Base-by-base conservation (phyloP, 1,140 invertebrate genomes). In the Acyrthosiphon pisum region DNA sequence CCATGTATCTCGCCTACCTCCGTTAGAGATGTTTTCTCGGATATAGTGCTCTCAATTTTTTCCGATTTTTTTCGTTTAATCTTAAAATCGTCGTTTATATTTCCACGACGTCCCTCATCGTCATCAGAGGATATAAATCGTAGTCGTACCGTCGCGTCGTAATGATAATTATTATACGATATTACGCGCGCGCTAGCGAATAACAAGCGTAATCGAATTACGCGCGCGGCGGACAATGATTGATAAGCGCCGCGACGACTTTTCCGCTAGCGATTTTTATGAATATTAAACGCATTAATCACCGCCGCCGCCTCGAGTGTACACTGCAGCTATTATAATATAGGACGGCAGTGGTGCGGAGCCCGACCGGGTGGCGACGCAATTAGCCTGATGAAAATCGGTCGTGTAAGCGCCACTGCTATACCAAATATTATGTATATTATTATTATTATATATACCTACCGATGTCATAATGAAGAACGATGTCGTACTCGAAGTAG, bases 271-370 rank as follows among this genome's bases (percentile, higher is more conserved):
- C 46, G 76, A 84, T 93, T 93, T 93, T 93, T 84, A 93, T 22
- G 91, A 81, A 93, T 50, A 84, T 91, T 84, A 56, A 86, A 41
- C 68, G 81, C 91, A 93, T 93, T 93, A 93, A 93, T 93, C 91
- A 93, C 91, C 46, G 11, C 46, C n/a, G 4, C n/a, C 41, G 22
- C 23, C 26, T 0, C 30, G 60, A 76, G 11, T 46, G n/a, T 41
- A 20, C 41, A 20, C 18, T 20, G 41, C 37, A 26, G 26, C 41
- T 44, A 48, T 30, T n/a, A 44, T 44, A 23, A 44, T 26, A 30
- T 46, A 46, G 22, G 41, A 30, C 41, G 11, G 60, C 30, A 76
- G 84, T 20, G 50, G 90, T 7, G 68, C 8, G 30, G 20, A 35
- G 20, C 48, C 76, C n/a, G 44, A 35, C 46, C 48, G 81, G 11